Conservation (phyloP, 1,140 invertebrate species). For the Drosophila navojoa region DNA sequence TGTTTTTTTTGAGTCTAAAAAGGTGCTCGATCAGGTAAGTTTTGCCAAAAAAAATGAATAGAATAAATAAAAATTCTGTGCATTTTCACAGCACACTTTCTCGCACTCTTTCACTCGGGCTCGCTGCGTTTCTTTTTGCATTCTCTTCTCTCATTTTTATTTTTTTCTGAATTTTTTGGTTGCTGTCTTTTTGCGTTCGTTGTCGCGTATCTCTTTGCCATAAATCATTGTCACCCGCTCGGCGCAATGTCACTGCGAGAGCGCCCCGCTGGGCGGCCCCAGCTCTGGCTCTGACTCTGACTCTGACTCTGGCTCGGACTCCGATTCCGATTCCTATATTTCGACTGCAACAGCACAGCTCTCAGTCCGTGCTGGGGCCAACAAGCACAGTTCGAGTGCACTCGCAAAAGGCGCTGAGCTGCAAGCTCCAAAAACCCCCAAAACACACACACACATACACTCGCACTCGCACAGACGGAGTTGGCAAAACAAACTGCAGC, state of each 20-base stretch:
- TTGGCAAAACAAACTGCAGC: slow-evolving; percentile 48
- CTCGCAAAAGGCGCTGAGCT: slow-evolving; percentile 26
- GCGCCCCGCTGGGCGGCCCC: slow-evolving; percentile 74
- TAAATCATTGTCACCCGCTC: slow-evolving; percentile 84
- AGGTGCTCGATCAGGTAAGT: slow-evolving; percentile 55
- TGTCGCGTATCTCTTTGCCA: slow-evolving; percentile 83
- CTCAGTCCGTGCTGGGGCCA: slow-evolving; percentile 27
- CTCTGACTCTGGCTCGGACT: slow-evolving; percentile 11
- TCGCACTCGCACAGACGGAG: not conserved
- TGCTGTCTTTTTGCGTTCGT: slow-evolving; percentile 72
- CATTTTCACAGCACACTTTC: slow-evolving; percentile 24
- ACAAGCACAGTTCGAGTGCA: slow-evolving; percentile 39
- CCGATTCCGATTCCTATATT: slow-evolving; percentile 13
- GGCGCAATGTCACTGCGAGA: slow-evolving; percentile 81
- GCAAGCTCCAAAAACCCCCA: slow-evolving; percentile 36
- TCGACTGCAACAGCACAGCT: slow-evolving; percentile 17
- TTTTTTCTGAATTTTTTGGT: slow-evolving; percentile 45
- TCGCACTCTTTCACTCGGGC: not conserved
- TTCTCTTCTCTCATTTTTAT: slow-evolving; percentile 27
- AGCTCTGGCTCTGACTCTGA: slow-evolving; percentile 43
- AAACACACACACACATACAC: slow-evolving; percentile 23
- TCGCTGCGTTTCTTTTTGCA: slow-evolving; percentile 15
- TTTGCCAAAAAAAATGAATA: slow-evolving; percentile 17
- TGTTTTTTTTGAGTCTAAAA: slow-evolving; percentile 22
- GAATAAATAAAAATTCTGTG: not conserved